Evolutionary conservation across 2,113 vertebrate genomes (phyloP).

Genomic region (Dipodomys spectabilis): DNA sequence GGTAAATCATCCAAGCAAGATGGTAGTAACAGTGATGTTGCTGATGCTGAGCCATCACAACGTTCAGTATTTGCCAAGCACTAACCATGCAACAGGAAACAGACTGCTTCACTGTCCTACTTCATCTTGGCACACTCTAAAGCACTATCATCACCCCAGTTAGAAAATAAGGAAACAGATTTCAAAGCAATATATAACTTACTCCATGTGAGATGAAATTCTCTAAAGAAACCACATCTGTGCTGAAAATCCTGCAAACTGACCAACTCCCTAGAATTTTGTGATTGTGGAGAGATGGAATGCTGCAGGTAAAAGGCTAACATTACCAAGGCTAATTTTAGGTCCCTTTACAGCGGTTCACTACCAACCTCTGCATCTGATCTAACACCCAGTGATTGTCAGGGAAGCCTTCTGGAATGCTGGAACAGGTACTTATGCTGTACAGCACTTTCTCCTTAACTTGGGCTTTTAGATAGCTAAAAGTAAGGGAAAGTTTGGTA

Average conservation of each 20-base stretch:
- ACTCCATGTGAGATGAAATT: neutral
- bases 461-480: too few species aligned
- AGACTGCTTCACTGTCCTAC: neutral
- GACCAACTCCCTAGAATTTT: neutral
- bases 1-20: neutral
- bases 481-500: too few species aligned
- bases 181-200: slow-evolving; percentile 14
- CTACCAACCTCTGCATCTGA: neutral
- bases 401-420: neutral
- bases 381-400: neutral
- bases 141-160: neutral
- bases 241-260: neutral
- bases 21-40: neutral
- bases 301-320: neutral
- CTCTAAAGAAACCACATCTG: neutral
- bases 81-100: neutral
- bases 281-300: neutral
- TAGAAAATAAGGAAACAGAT: neutral
- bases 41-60: neutral
- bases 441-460: too few species aligned
- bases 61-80: neutral
- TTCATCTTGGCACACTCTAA: neutral
- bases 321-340: neutral
- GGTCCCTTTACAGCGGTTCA: neutral
- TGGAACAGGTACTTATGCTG: too few species aligned